Evolutionary conservation across 2,113 vertebrate genomes (phyloP).

Genomic region (Lepus timidus): DNA sequence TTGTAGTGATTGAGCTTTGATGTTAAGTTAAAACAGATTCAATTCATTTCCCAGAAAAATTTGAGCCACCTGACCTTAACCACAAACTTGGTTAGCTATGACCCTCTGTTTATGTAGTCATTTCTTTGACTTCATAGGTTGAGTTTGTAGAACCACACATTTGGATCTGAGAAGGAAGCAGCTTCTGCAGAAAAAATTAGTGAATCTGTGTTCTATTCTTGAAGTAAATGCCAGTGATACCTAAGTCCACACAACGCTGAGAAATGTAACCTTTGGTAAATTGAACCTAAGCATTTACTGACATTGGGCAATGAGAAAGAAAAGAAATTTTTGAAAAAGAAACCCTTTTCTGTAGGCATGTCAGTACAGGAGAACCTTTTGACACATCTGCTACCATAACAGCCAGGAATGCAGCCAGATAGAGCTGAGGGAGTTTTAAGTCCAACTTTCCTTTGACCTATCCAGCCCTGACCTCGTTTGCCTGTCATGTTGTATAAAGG

Average conservation of each 20-base stretch:
- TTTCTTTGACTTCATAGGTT: constrained; percentile 7
- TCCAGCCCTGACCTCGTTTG: constrained; percentile 38
- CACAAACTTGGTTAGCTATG: not conserved
- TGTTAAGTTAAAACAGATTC: constrained; percentile 57
- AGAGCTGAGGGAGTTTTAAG: constrained; percentile 23
- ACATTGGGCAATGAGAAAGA: constrained; percentile 10
- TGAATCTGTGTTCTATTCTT: not conserved
- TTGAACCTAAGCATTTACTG: constrained; percentile 24
- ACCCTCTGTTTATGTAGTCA: constrained; percentile 7
- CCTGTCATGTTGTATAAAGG: constrained; percentile 51
- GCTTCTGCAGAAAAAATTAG: constrained; percentile 45
- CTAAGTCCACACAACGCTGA: not conserved
- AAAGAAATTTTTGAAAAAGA: constrained; percentile 55
- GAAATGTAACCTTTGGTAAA: constrained; percentile 52
- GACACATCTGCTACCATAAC: constrained; percentile 20
- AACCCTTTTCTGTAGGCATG: constrained; percentile 51
- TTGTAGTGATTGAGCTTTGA: constrained; percentile 40
- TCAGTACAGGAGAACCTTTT: not conserved
- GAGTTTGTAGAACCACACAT: not conserved
- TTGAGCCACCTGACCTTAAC: not conserved
- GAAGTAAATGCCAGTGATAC: not conserved
- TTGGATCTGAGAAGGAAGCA: constrained; percentile 25
- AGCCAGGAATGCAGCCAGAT: constrained; percentile 55
- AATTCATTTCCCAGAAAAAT: constrained; percentile 46
- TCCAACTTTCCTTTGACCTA: constrained; percentile 38